These are phyloP conservation scores for Galeruca laticollis DNA, from an alignment of 2,888 invertebrate genomes.

Conservation along the genomic window DNA sequence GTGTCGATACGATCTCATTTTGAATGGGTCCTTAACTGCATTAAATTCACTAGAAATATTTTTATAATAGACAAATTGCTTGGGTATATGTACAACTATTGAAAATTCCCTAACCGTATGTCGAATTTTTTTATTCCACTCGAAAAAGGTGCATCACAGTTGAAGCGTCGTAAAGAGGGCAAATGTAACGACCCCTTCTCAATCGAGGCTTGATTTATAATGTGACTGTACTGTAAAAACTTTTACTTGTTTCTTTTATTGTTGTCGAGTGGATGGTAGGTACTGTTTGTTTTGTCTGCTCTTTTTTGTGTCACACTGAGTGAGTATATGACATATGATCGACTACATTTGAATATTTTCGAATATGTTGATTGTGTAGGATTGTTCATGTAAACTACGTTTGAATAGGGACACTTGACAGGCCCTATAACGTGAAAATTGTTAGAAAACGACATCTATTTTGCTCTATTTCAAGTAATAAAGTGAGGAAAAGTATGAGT, in stretches of 20 bases:
- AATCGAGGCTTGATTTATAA: constrained; percentile 47
- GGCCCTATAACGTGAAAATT: too few species aligned
- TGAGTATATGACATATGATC: not conserved
- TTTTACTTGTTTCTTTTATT: constrained; percentile 49
- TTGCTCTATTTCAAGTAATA: too few species aligned
- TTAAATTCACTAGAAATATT: too few species aligned
- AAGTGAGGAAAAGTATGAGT: too few species aligned
- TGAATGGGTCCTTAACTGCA: too few species aligned
- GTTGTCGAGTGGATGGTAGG: constrained; percentile 51
- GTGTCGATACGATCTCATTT: too few species aligned
- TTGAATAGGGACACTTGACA: too few species aligned
- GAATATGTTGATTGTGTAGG: not conserved
- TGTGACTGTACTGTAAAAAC: constrained; percentile 42
- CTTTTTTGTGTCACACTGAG: constrained; percentile 44
- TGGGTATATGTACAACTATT: too few species aligned
- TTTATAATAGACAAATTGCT: too few species aligned
- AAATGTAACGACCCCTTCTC: constrained; percentile 33
- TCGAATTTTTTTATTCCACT: not conserved
- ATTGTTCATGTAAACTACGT: too few species aligned
- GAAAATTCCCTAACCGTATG: constrained; percentile 21
- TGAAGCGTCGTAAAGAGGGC: constrained; percentile 23
- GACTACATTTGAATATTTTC: not conserved
- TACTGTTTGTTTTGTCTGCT: constrained; percentile 50
- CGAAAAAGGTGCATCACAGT: constrained; percentile 26
- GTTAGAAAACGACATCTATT: too few species aligned